phyloP scores from a whole-genome alignment of 2,113 vertebrate genomes.

The Thamnaconus septentrionalis region DNA sequence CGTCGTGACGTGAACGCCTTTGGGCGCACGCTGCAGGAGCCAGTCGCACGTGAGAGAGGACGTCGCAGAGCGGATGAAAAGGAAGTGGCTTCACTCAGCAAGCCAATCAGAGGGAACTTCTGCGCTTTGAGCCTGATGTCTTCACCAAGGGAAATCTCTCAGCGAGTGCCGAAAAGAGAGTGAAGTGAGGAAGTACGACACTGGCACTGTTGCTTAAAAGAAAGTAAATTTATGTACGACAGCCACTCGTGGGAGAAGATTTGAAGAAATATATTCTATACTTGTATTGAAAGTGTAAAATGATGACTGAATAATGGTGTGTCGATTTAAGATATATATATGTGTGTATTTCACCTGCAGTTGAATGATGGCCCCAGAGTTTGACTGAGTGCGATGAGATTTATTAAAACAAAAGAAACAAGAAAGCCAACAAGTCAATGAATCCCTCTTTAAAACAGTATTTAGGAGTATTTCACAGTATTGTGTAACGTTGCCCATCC shows the following conservation, averaged over 20 bases:
- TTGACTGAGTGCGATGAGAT: background rate
- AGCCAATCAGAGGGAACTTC: constrained; percentile 55
- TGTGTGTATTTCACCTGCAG: too few relatives aligned
- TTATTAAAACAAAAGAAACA: background rate
- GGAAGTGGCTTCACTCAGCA: constrained; percentile 22
- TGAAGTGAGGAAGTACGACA: constrained; percentile 14
- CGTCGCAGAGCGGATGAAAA: constrained; percentile 27
- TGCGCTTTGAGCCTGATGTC: constrained; percentile 37
- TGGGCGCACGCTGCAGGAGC: constrained; percentile 4
- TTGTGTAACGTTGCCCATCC: background rate
- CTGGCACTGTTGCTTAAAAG: too few relatives aligned
- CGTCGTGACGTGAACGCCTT: background rate
- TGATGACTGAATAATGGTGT: background rate
- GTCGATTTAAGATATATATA: too few relatives aligned
- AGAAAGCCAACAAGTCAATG: background rate
- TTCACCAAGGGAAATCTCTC: background rate
- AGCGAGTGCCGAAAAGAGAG: constrained; percentile 49
- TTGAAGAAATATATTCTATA: too few relatives aligned
- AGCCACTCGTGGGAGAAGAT: too few relatives aligned
- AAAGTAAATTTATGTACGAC: too few relatives aligned
- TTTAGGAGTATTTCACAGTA: background rate
- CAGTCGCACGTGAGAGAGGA: constrained; percentile 1
- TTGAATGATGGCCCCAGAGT: too few relatives aligned
- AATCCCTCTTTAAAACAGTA: background rate
- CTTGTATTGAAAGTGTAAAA: too few relatives aligned